phyloP scores from a whole-genome alignment of 2,113 vertebrate species.

The Syngnathus floridae region DNA sequence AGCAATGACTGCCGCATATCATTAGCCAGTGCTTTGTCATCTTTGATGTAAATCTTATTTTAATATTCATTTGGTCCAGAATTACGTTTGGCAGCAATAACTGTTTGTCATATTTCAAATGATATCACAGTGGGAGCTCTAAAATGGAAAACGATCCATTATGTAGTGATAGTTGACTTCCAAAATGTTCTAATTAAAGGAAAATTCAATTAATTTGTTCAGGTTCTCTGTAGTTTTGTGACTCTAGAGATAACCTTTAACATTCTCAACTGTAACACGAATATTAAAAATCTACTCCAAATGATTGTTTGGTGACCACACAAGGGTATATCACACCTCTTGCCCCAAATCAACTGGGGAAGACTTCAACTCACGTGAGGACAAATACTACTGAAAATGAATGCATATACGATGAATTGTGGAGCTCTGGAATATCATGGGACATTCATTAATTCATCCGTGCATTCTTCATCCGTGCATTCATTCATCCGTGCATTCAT shows the following conservation, averaged over 20 bases:
- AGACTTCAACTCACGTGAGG: neutral
- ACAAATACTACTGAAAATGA: neutral
- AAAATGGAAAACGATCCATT: neutral
- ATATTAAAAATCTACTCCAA: neutral
- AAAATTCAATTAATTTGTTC: neutral
- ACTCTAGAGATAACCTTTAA: neutral
- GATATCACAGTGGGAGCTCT: neutral
- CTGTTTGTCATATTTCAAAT: neutral
- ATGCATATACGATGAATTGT: neutral
- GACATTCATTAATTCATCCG: neutral
- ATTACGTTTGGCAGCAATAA: neutral
- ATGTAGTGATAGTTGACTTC: neutral
- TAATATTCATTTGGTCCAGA: neutral
- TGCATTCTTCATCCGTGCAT: neutral
- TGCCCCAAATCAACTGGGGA: neutral
- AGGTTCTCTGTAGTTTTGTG: neutral
- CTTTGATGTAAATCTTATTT: neutral
- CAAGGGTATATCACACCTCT: neutral
- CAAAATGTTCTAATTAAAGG: neutral
- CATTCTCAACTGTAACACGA: neutral
- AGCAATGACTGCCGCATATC: neutral
- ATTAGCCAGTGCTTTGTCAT: neutral
- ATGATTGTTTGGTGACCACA: neutral
- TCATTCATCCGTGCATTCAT: neutral
- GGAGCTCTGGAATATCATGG: neutral